A percentile compares a stretch with the other conserved stretches of the same genome.
phyloP scores from a whole-genome alignment of 2,797 vertebrate species.

The Cirrhinus molitorella region DNA sequence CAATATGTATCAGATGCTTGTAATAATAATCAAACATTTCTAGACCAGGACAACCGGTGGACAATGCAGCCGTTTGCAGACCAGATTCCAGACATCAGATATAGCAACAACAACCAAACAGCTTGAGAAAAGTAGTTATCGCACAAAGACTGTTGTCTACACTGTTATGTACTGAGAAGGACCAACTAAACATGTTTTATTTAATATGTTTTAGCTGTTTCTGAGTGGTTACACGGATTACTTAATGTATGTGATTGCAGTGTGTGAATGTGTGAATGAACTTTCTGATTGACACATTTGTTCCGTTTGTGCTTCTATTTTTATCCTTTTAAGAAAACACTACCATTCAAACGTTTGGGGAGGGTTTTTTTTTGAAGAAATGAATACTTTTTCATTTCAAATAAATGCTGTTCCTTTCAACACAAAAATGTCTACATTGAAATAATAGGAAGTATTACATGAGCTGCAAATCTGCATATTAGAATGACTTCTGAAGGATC shows the following conservation, averaged over 20 bases:
- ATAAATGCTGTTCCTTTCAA: background rate
- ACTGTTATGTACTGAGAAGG: conserved; percentile 19
- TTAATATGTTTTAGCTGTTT: background rate
- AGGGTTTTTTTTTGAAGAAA: background rate
- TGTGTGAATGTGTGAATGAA: background rate
- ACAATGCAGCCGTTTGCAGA: conserved; percentile 80
- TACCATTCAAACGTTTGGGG: conserved; percentile 1
- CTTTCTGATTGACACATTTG: background rate
- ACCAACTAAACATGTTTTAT: conserved; percentile 13
- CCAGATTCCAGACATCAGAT: conserved; percentile 78
- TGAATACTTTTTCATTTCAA: background rate
- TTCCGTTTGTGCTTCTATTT: background rate
- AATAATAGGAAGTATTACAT: background rate
- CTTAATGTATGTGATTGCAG: conserved; percentile 11
- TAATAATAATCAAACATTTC: conserved; percentile 61
- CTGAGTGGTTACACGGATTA: conserved; percentile 15
- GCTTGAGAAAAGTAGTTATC: conserved; percentile 63
- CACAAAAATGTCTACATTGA: background rate
- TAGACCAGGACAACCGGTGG: conserved; percentile 77
- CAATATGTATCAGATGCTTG: conserved; percentile 63
- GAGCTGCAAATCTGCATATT: background rate
- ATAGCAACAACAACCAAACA: conserved; percentile 60
- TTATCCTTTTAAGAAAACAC: background rate
- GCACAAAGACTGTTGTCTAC: conserved; percentile 50
- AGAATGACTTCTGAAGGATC: background rate